Percentiles rank a stretch among this genome's conserved stretches.
phyloP scores from a whole-genome alignment of 2,888 invertebrate species.

The Yponomeuta plumbellus region DNA sequence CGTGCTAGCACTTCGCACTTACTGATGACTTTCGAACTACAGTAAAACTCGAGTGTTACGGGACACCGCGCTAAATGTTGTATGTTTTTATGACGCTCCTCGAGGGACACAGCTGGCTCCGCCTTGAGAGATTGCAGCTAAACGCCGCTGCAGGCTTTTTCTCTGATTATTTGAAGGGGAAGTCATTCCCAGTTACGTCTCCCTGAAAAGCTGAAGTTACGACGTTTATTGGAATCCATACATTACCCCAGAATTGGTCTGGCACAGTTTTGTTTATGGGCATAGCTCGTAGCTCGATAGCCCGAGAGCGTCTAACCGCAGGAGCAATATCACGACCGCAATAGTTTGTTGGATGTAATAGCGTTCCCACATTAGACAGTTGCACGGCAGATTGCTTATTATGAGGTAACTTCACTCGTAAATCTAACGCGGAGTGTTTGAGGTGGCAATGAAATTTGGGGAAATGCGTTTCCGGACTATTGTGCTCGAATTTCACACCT shows the following conservation, averaged over 20 bases:
- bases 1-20: conserved; percentile 64
- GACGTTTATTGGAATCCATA: conserved; percentile 1
- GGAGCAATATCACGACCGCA: neutral
- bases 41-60: conserved; percentile 59
- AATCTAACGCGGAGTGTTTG: conserved; percentile 48
- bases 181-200: conserved; percentile 11
- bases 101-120: conserved; percentile 13
- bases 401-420: conserved; percentile 63
- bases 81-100: conserved; percentile 15
- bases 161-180: conserved; percentile 15
- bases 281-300: neutral
- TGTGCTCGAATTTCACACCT: conserved; percentile 65
- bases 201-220: neutral
- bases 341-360: conserved; percentile 5
- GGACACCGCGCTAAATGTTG: conserved; percentile 15
- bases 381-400: conserved; percentile 53
- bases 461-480: conserved; percentile 39
- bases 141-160: conserved; percentile 13
- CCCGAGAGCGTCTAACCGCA: neutral
- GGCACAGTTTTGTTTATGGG: conserved; percentile 1
- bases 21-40: conserved; percentile 43
- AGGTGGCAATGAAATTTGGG: conserved; percentile 39
- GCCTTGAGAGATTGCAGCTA: conserved; percentile 15
- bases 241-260: neutral
- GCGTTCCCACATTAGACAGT: conserved; percentile 20